Base-by-base conservation (phyloP, 2,888 invertebrate genomes). In the Malthinus seriepunctatus region DNA sequence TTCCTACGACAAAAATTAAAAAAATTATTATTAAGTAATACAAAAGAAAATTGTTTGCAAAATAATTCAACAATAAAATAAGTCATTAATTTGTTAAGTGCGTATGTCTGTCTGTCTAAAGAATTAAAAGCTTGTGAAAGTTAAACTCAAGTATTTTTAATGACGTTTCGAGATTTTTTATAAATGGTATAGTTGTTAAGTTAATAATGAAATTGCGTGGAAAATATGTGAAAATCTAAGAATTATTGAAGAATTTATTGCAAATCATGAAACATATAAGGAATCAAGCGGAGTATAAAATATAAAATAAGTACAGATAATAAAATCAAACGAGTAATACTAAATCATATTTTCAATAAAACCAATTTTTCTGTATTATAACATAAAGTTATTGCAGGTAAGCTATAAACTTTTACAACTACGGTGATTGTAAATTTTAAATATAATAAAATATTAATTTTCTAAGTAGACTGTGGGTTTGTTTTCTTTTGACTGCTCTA, bases 311-410 rank as follows among this genome's bases (percentile, higher is more conserved):
- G 55, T 60, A 55, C 31, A 65, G 66, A 68, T 71, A 72, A 73
- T 73, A 73, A 72, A 73, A 71, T 64, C 67, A 63, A 71, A 70
- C 73, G 70, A 70, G 69, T 69, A 70, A 73, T 71, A 70, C 71
- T 76, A 77, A 76, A 77, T 77, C 77, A 77, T 76, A 76, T 74
- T 76, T 76, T 75, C 77, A 76, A 77, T 77, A 77, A 77, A 76
- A 75, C 63, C 64, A 67, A 71, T 73, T 75, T 72, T 76, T 75
- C 73, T 71, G 63, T 60, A 54, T 23, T 23, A 23, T 55, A 63
- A 63, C 65, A 63, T 59, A 60, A 61, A 69, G 70, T 76, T 75
- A 76, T 74, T 70, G 68, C 73, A 62, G 63, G 67, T 69, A 70
- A 70, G 71, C 69, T 68, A 73, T 76, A 73, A 75, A 76, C 70